A percentile compares a stretch with the other conserved stretches of the same genome.
Evolutionary conservation across 2,888 invertebrate species (phyloP).

Genomic region (Drosophila limbata): DNA sequence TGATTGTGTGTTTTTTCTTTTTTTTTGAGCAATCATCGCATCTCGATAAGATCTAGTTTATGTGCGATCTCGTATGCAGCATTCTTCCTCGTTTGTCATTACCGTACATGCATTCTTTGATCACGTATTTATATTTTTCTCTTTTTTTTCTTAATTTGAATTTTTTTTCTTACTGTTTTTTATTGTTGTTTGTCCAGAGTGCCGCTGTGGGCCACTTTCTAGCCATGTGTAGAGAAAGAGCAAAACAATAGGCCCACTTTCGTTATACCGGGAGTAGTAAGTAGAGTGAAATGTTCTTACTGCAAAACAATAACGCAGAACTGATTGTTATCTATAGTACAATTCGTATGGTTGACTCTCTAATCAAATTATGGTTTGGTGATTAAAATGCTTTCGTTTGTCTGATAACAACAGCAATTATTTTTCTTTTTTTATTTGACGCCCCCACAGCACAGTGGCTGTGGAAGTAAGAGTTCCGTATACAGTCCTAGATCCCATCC

Average conservation of each 20-base stretch:
- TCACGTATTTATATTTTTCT: conserved; percentile 30
- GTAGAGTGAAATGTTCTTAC: conserved; percentile 23
- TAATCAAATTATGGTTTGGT: conserved; percentile 41
- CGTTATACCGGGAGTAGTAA: conserved; percentile 10
- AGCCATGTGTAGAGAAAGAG: conserved; percentile 12
- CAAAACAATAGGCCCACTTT: conserved; percentile 46
- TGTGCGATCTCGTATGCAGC: conserved; percentile 23
- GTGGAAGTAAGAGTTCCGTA: conserved; percentile 13
- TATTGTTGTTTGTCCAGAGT: conserved; percentile 21
- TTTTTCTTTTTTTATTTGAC: too few species aligned
- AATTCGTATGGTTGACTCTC: background rate
- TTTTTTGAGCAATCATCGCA: conserved; percentile 19
- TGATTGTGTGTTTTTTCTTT: conserved; percentile 1
- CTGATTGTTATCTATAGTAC: conserved; percentile 32
- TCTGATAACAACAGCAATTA: conserved; percentile 2
- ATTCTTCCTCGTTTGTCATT: conserved; percentile 41
- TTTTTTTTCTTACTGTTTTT: background rate
- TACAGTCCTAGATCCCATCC: background rate
- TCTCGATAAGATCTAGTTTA: conserved; percentile 51
- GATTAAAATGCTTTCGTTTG: conserved; percentile 24
- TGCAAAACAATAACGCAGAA: background rate
- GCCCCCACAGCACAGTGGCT: background rate
- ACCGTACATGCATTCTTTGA: conserved; percentile 25
- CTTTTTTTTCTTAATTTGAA: background rate
- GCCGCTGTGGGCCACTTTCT: conserved; percentile 48